Base-by-base conservation (phyloP, 2,113 vertebrate species). In the Callionymus lyra region DNA sequence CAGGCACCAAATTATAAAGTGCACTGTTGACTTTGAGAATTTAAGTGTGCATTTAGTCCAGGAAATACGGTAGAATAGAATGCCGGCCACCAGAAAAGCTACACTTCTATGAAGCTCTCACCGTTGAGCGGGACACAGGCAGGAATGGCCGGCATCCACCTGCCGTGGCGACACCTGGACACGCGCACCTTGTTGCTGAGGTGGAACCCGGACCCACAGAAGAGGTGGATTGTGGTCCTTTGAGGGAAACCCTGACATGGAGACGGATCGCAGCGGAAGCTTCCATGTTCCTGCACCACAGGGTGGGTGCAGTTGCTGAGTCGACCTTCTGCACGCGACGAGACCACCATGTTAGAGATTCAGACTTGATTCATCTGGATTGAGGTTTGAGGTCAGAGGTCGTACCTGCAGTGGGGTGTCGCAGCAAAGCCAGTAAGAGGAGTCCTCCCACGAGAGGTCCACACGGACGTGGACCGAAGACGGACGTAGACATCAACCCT, bases 261-360 rank as follows among this genome's bases (percentile, higher is more conserved):
- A 1, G 80, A 78, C 2, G 82, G 76, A 1, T 79, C 68, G 2
- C 85, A 87, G 59, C 68, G 79, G 70, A 85, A 86, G 2, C 82
- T 75, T 2, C 77, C 83, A 12, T 84, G 76, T 34, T 85, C 84
- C 0, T 72, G 72, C 3, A 84, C 50, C 48, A 85, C 45, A 0
- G 86, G 86, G 50, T 83, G 71, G 2, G 51, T 58, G 60, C 86
- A 86, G 63, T 85, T 83, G 43, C 18, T 56, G 47, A 51, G 47
- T 17, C 50, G 59, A 53, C 77, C 83, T 84, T 10, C 17, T 6
- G 17, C 42, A 0, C n/a, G 2, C 11, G 17, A 4, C 9, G 47
- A 48, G 43, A 8, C 18, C 21, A 40, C 44, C 41, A 21, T 17
- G 41, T 15, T 43, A 33, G 40, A 58, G 12, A 12, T 13, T 0